Evolutionary conservation across 2,113 vertebrate species (phyloP).

Genomic region (Patagioenas fasciata): DNA sequence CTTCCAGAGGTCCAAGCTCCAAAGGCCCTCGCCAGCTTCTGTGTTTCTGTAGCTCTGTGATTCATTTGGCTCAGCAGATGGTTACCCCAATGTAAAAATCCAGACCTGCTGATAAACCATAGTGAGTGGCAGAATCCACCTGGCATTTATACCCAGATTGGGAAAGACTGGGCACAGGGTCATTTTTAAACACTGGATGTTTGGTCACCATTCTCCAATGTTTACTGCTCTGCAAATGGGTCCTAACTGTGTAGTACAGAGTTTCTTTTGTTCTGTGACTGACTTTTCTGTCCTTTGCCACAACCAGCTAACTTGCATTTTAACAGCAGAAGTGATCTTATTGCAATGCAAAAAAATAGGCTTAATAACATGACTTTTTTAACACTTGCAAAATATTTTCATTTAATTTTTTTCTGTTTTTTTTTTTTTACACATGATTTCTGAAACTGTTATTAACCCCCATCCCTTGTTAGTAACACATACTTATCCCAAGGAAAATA

Average conservation of each 20-base stretch:
- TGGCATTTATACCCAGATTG: background rate
- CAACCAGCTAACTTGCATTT: background rate
- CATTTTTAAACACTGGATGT: background rate
- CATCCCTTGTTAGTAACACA: background rate
- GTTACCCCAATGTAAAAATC: background rate
- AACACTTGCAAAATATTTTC: background rate
- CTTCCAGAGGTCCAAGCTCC: background rate
- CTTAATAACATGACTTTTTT: background rate
- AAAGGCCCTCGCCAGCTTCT: background rate
- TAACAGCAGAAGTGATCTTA: background rate
- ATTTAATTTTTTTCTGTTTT: background rate
- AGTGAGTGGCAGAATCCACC: background rate
- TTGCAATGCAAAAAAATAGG: background rate
- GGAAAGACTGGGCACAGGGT: background rate
- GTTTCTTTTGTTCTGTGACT: background rate
- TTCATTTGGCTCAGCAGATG: background rate
- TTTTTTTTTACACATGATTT: fast-evolving
- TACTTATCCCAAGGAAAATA: background rate
- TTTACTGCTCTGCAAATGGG: background rate
- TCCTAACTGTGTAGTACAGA: background rate
- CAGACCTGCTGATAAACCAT: background rate
- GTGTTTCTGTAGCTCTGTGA: background rate
- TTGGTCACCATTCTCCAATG: background rate
- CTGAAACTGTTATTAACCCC: background rate
- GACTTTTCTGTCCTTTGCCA: background rate